phyloP scores from a whole-genome alignment of 2,113 vertebrate species.

The Melanocharis versteri region DNA sequence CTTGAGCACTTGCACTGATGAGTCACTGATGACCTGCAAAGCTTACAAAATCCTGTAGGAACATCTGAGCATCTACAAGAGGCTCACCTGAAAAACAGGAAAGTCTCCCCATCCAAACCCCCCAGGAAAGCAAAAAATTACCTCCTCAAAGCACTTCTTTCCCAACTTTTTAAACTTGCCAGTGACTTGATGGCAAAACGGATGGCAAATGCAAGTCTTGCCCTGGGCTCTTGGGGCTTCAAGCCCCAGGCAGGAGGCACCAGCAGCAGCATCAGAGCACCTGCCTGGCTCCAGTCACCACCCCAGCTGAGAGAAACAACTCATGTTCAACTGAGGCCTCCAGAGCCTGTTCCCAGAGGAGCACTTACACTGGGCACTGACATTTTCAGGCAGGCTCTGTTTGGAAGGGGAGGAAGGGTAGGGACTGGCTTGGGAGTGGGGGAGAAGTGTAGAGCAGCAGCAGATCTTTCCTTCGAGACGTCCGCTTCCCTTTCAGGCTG shows the following conservation, averaged over 20 bases:
- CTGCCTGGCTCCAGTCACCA: background rate
- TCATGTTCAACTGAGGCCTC: background rate
- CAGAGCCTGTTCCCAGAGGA: background rate
- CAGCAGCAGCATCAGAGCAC: background rate
- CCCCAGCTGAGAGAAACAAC: background rate
- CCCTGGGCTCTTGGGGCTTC: background rate
- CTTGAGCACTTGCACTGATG: background rate
- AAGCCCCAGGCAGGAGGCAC: background rate
- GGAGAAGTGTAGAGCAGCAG: background rate
- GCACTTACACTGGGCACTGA: accelerated
- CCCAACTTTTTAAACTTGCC: background rate
- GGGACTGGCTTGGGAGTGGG: background rate
- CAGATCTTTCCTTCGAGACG: conserved; percentile 14
- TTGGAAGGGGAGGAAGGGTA: background rate
- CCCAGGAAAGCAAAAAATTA: background rate
- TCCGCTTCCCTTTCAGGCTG: conserved; percentile 47
- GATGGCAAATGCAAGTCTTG: background rate
- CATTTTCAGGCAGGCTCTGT: background rate
- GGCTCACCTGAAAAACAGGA: background rate
- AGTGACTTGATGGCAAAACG: accelerated
- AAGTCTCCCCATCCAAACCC: background rate
- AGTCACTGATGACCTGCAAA: background rate
- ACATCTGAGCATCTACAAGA: background rate
- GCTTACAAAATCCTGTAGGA: background rate
- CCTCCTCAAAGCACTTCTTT: accelerated